Evolutionary conservation across 2,888 invertebrate genomes (phyloP).

Genomic region (Amphimallon solstitiale): DNA sequence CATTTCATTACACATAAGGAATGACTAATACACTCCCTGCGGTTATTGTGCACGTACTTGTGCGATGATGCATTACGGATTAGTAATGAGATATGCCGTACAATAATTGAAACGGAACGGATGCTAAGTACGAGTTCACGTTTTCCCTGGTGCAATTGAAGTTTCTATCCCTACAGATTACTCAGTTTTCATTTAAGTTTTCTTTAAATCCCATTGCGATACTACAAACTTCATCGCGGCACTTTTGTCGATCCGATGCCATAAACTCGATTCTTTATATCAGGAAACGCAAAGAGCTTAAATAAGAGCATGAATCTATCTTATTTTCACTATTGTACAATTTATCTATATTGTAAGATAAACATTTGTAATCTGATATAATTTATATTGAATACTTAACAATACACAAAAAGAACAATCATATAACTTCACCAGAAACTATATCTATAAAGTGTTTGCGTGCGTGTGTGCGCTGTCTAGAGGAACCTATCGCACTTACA

Average conservation of each 20-base stretch:
- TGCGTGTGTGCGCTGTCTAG: no score
- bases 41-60: slow-evolving; percentile 3
- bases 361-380: no score
- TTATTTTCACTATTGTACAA: neutral
- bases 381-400: no score
- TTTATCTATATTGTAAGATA: no score
- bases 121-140: neutral
- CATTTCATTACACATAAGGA: slow-evolving; percentile 13
- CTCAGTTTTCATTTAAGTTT: slow-evolving; percentile 9
- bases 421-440: no score
- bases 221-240: slow-evolving; percentile 7
- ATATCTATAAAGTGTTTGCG: no score
- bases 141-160: neutral
- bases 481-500: no score
- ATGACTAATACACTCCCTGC: slow-evolving; percentile 24
- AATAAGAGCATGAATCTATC: neutral
- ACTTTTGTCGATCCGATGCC: neutral
- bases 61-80: slow-evolving; percentile 3
- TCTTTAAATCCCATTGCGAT: neutral
- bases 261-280: neutral
- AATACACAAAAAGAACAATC: no score
- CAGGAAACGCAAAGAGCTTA: neutral
- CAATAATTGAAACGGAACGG: slow-evolving; percentile 8
- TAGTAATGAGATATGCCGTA: slow-evolving; percentile 6
- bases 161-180: neutral